Percentiles rank a stretch among this genome's conserved stretches.
phyloP scores from a whole-genome alignment of 2,113 vertebrate genomes.

The Paratilapia polleni region DNA sequence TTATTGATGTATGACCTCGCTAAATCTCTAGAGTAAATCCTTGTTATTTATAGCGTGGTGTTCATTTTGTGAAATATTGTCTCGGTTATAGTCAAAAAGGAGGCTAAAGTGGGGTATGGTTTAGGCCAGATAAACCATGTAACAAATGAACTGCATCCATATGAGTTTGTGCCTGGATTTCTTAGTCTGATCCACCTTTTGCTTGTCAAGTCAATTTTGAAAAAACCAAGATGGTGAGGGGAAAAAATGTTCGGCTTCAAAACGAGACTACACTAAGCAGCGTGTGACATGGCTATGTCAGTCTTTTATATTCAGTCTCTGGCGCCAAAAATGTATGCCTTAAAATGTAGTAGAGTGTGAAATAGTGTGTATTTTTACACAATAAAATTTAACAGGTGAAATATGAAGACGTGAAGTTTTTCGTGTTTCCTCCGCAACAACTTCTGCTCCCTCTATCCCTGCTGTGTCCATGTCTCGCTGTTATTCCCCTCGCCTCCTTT shows the following conservation, averaged over 20 bases:
- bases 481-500: neutral
- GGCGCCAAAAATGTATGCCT: neutral
- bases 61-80: no score
- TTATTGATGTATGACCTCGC: neutral
- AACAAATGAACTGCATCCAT: neutral
- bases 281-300: neutral
- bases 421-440: neutral
- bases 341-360: neutral
- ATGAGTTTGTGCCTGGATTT: neutral
- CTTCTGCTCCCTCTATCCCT: neutral
- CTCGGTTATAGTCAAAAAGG: neutral
- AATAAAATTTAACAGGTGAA: neutral
- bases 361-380: neutral
- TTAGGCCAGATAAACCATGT: no score
- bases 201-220: no score
- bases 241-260: neutral
- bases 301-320: neutral
- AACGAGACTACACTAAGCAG: no score
- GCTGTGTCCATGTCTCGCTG: neutral
- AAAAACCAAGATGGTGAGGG: no score
- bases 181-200: neutral
- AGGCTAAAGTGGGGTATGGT: no score
- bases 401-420: neutral
- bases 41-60: neutral
- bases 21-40: no score